These are phyloP conservation scores for Phyllotis vaccarum DNA, from an alignment of 2,797 vertebrate species.

Conservation along the genomic window DNA sequence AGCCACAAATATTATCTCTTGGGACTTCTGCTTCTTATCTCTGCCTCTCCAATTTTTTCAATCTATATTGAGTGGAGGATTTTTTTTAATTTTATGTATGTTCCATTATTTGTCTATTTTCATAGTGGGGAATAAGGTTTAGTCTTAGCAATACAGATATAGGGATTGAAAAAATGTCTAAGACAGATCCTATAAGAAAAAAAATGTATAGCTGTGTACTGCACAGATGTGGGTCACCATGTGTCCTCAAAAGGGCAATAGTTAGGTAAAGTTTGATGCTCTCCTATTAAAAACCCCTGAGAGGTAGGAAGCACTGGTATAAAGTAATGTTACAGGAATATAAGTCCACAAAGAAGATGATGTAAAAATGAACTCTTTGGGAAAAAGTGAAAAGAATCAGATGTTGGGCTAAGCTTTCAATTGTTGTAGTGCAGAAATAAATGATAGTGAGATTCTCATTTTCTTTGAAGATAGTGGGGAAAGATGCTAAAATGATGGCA, in stretches of 20 bases:
- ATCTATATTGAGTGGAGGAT: conserved; percentile 58
- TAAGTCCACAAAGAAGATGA: conserved; percentile 20
- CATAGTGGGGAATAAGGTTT: conserved; percentile 56
- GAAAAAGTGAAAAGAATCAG: conserved; percentile 32
- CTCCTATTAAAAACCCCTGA: conserved; percentile 31
- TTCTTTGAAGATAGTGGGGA: not conserved
- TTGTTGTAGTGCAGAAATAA: not conserved
- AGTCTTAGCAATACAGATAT: conserved; percentile 63
- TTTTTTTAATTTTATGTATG: not conserved
- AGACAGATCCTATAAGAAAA: conserved; percentile 52
- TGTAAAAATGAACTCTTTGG: not conserved
- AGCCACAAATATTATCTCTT: conserved; percentile 62
- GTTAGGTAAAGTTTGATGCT: conserved; percentile 41
- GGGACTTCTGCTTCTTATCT: conserved; percentile 65
- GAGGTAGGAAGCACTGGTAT: not conserved
- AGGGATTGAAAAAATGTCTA: conserved; percentile 56
- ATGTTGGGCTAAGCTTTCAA: not conserved
- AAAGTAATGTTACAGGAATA: not conserved
- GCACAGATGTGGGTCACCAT: not conserved
- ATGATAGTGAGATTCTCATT: not conserved
- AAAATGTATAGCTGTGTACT: conserved; percentile 43
- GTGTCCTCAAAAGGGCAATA: not conserved
- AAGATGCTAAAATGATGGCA: not conserved
- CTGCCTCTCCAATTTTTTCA: conserved; percentile 68
- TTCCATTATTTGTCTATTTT: conserved; percentile 72